A percentile compares a stretch with the other conserved stretches of the same genome.
Evolutionary conservation across 2,113 vertebrate genomes (phyloP).

Genomic region (Sminthopsis crassicaudata): DNA sequence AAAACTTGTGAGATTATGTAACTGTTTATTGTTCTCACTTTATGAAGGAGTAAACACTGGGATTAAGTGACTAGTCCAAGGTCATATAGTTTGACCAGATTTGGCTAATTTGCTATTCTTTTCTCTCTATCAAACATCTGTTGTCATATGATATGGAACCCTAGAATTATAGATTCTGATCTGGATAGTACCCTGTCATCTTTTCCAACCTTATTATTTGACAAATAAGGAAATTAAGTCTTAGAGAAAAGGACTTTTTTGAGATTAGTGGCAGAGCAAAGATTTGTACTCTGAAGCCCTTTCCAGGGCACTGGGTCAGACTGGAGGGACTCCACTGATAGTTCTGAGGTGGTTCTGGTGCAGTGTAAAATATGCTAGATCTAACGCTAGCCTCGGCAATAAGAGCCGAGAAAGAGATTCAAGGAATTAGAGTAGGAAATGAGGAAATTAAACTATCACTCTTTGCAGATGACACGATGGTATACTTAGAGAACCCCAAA

Average conservation of each 20-base stretch:
- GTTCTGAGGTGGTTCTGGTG: not conserved
- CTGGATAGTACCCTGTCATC: not conserved
- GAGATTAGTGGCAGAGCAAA: not conserved
- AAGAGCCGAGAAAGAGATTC: no score
- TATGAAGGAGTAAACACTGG: not conserved
- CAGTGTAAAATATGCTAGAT: not conserved
- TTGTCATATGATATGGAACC: no score
- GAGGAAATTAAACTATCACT: no score
- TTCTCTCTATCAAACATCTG: no score
- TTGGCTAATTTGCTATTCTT: not conserved
- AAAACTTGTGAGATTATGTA: not conserved
- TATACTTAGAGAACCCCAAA: no score
- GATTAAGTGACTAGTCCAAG: not conserved
- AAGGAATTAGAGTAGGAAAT: no score
- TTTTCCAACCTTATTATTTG: not conserved
- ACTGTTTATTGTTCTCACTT: not conserved
- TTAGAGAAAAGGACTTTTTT: not conserved
- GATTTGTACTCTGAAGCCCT: not conserved
- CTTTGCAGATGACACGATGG: no score
- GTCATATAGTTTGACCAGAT: not conserved
- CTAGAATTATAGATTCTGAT: not conserved
- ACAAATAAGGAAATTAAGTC: not conserved
- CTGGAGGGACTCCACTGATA: not conserved
- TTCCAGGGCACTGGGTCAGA: not conserved
- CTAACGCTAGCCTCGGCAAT: no score